Conservation (phyloP, 2,113 vertebrate genomes). For the Diphyllodes magnificus region DNA sequence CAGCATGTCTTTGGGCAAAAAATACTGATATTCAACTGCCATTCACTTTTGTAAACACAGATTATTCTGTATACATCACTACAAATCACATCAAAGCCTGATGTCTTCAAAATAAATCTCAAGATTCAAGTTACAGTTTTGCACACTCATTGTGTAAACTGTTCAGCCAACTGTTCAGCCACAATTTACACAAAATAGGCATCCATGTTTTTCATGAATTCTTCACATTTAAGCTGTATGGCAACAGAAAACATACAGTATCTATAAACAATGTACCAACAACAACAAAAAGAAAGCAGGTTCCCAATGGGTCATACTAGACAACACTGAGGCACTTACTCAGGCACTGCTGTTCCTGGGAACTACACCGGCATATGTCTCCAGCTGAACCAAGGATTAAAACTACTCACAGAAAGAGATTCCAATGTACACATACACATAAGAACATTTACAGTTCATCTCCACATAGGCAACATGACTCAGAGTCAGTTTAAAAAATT, state of each 20-base stretch:
- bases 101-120: background rate
- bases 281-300: background rate
- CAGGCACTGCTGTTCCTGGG: rapidly evolving
- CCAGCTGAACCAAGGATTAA: background rate
- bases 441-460: background rate
- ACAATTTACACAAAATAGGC: background rate
- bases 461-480: background rate
- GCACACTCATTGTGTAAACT: background rate
- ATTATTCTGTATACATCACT: background rate
- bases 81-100: background rate
- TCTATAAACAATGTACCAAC: background rate
- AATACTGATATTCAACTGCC: background rate
- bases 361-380: rapidly evolving
- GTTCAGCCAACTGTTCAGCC: background rate
- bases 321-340: background rate
- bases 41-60: background rate
- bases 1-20: background rate
- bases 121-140: background rate
- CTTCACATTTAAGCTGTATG: background rate
- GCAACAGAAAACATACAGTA: background rate
- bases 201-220: background rate
- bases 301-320: background rate
- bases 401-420: background rate
- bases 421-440: background rate
- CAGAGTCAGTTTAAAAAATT: background rate